Percentiles rank a stretch among this genome's conserved stretches.
These are phyloP conservation scores for Dipus sagitta DNA, from an alignment of 2,797 vertebrate species.

Conservation along the genomic window DNA sequence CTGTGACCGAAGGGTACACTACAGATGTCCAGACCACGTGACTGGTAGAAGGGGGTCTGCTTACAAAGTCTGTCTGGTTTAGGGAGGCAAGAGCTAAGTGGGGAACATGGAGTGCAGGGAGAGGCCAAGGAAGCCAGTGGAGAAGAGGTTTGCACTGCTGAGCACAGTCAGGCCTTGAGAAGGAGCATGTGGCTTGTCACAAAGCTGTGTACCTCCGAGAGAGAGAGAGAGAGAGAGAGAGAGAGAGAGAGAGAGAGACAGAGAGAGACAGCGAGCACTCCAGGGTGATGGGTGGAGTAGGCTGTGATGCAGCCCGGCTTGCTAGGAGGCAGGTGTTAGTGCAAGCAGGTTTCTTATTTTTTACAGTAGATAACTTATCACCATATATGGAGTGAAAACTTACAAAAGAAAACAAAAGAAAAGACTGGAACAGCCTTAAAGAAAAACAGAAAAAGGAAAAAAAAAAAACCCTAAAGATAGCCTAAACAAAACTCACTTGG, in stretches of 20 bases:
- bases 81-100: background rate
- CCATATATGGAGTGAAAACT: conserved; percentile 75
- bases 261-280: background rate
- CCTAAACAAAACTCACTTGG: conserved; percentile 74
- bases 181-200: background rate
- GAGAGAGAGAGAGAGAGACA: too few relatives aligned
- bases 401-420: conserved; percentile 9
- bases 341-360: background rate
- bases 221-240: background rate
- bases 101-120: background rate
- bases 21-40: background rate
- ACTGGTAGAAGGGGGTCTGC: background rate
- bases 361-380: background rate
- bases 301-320: background rate
- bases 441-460: background rate
- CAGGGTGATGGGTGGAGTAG: background rate
- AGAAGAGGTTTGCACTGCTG: background rate
- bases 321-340: conserved; percentile 52
- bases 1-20: background rate
- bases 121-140: background rate
- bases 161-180: background rate
- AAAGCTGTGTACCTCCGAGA: too few relatives aligned
- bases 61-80: background rate
- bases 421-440: conserved; percentile 64
- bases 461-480: conserved; percentile 72